These are phyloP conservation scores for Petrophora chlorosata DNA, from an alignment of 2,888 invertebrate genomes.

Conservation along the genomic window DNA sequence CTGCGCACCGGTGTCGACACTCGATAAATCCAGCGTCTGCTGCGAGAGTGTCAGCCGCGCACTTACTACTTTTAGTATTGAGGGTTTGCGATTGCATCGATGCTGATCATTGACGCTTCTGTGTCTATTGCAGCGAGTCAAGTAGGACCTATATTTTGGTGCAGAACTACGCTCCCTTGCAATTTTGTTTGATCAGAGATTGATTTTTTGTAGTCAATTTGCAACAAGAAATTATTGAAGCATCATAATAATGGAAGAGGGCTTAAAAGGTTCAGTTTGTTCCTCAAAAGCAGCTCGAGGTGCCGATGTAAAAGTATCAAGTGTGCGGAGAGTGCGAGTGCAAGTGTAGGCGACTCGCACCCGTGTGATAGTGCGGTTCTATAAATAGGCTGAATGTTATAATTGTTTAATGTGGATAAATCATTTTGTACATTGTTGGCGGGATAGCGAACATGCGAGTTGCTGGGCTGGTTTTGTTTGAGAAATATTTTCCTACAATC, in stretches of 20 bases:
- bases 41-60: slow-evolving; percentile 20
- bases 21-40: slow-evolving; percentile 61
- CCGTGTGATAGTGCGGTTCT: slow-evolving; percentile 3
- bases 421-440: slow-evolving; percentile 38
- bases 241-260: no score
- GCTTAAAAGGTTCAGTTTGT: no score
- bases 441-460: slow-evolving; percentile 10
- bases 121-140: no score
- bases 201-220: no score
- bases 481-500: slow-evolving; percentile 2
- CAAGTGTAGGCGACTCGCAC: slow-evolving; percentile 15
- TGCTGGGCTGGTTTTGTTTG: slow-evolving; percentile 7
- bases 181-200: no score
- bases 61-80: slow-evolving; percentile 36
- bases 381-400: slow-evolving; percentile 38
- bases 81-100: background rate
- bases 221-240: no score
- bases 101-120: background rate
- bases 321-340: background rate
- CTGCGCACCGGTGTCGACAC: slow-evolving; percentile 76
- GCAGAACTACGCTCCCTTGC: no score
- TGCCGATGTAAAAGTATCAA: background rate
- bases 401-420: slow-evolving; percentile 53
- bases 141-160: no score
- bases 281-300: background rate